These are phyloP conservation scores for Drosophila lacertosa DNA, from an alignment of 1,140 invertebrate genomes.

Conservation along the genomic window DNA sequence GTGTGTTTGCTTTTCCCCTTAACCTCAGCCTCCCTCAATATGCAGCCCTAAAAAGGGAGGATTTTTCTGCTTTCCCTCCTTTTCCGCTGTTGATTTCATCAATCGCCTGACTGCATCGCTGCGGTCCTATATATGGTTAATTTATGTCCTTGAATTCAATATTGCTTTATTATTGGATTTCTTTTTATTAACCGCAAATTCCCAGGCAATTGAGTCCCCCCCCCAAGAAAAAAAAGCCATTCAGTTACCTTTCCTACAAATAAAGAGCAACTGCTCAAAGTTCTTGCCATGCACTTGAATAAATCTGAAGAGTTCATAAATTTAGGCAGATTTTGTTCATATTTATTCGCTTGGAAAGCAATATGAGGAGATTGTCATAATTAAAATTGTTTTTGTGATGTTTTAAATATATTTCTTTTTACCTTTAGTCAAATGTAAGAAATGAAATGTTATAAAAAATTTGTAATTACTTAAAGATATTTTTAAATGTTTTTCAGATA, in stretches of 20 bases:
- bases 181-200: constrained; percentile 56
- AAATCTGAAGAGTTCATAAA: constrained; percentile 18
- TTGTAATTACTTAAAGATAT: not conserved
- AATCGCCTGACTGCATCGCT: constrained; percentile 67
- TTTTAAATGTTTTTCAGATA: not conserved
- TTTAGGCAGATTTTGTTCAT: constrained; percentile 3
- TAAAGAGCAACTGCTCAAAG: constrained; percentile 3
- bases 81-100: constrained; percentile 42
- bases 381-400: too few relatives aligned
- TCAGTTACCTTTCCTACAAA: constrained; percentile 6
- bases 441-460: not conserved
- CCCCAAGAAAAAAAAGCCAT: constrained; percentile 3
- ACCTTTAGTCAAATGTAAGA: not conserved
- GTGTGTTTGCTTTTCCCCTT: constrained; percentile 45
- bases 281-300: constrained; percentile 22
- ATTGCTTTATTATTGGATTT: constrained; percentile 37
- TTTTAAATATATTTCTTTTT: too few relatives aligned
- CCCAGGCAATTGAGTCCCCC: constrained; percentile 63
- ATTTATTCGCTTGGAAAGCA: not conserved
- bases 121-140: constrained; percentile 44
- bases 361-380: not conserved
- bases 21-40: not conserved
- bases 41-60: constrained; percentile 50
- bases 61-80: too few relatives aligned
- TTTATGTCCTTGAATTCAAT: constrained; percentile 56